Conservation (phyloP, 23 tunicate genomes). For the Botrylloides violaceus region DNA sequence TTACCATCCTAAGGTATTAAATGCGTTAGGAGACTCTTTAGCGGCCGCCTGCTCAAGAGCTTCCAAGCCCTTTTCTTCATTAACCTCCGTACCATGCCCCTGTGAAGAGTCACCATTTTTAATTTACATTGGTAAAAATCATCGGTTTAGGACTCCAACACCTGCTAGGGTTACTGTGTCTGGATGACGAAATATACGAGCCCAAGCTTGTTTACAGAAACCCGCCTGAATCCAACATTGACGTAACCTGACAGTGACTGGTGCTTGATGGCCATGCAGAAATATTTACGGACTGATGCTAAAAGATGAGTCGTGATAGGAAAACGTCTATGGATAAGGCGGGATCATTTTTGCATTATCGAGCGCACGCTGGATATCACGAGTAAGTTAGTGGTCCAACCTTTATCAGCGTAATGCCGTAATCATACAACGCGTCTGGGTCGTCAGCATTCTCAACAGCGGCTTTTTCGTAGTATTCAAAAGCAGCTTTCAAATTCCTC, state of each 20-base stretch:
- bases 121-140: too few relatives aligned
- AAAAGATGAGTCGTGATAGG: too few relatives aligned
- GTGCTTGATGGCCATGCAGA: too few relatives aligned
- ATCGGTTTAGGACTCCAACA: too few relatives aligned
- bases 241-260: too few relatives aligned
- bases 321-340: too few relatives aligned
- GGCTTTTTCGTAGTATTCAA: constrained; percentile 81
- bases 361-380: background rate
- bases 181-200: too few relatives aligned
- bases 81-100: constrained; percentile 82
- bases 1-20: constrained; percentile 91
- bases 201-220: too few relatives aligned
- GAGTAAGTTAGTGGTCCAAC: constrained; percentile 17
- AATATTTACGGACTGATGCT: too few relatives aligned
- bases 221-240: too few relatives aligned
- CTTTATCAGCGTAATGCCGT: constrained; percentile 67
- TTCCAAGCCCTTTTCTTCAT: constrained; percentile 57
- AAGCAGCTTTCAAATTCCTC: constrained; percentile 67
- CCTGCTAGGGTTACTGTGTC: too few relatives aligned
- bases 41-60: constrained; percentile 59
- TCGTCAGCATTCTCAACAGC: constrained; percentile 55
- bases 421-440: constrained; percentile 83
- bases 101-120: constrained; percentile 7
- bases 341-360: background rate
- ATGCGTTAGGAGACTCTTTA: constrained; percentile 43